Evolutionary conservation across 2,113 vertebrate genomes (phyloP), one percentile per base, ranked within the genome.

Genomic region (Orthonyx spaldingii): DNA sequence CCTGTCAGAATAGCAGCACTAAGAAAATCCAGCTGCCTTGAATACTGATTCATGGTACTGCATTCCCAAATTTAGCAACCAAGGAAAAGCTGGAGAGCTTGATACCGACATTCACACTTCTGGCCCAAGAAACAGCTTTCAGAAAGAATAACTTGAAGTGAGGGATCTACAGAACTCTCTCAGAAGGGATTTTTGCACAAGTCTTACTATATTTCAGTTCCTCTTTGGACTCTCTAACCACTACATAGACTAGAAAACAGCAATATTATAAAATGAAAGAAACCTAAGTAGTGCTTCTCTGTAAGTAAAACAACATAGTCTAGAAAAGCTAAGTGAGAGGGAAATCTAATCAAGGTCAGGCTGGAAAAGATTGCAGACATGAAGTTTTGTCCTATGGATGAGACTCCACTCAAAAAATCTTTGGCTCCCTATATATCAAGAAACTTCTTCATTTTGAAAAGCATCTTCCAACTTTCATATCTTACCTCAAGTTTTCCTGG

Each of bases 1-100:
- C 89, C 84, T 84, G 86, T 35, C 96, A 97, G 94, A 97, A 96
- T 84, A 94, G 91, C 55, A 90, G 71, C 86, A 87, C 32, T 84
- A 84, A 91, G 74, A 41, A 94, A 94, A 94, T 84, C 89, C 93
- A 89, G 87, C 87, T 94, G 87, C 93, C 72, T 91, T 84, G 93
- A 97, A 96, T 87, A 87, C 89, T 95, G 96, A 89, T 95, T 89
- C 37, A 5, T 46, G 49, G 66, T 21, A 61, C 66, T 84, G 72
- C 69, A 84, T 68, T 79, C 81, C 89, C 89, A 89, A 87, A 95
- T 78, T 93, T 63, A 94, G 91, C 23, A 89, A 92, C 93, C 56
- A 64, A 74, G 55, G 76, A 49, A 80, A 80, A 92, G 53, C 49
- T 80, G 75, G 59, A 80, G 79, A 69, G 39, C 68, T 84, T 63